phyloP scores from a whole-genome alignment of 64 coral and sea anemone genomes.

The Pocillopora verrucosa region DNA sequence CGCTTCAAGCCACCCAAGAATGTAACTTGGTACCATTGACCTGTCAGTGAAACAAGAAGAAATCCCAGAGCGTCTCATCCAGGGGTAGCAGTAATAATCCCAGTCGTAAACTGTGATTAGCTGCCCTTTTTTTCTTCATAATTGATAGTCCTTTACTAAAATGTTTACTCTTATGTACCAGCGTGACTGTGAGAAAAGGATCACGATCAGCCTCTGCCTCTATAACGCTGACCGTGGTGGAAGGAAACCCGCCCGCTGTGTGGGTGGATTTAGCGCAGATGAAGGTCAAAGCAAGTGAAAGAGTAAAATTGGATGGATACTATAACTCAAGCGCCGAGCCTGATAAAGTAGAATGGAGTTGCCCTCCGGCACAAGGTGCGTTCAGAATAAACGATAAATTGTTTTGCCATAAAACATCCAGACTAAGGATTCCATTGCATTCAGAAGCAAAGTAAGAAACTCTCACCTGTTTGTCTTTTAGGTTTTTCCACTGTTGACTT shows the following conservation, averaged over 20 bases:
- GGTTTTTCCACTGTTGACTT: slow-evolving; percentile 2
- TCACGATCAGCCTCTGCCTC: slow-evolving; percentile 32
- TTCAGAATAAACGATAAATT: not conserved
- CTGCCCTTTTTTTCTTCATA: not conserved
- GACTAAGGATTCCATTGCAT: no score
- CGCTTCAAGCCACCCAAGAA: no score
- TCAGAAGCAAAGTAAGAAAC: not conserved
- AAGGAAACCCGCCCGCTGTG: slow-evolving; percentile 66
- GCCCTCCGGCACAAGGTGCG: slow-evolving; percentile 42
- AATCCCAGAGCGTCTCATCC: no score
- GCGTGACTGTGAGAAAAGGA: slow-evolving; percentile 58
- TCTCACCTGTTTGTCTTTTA: not conserved
- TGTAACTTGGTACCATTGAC: no score
- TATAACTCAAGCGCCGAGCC: slow-evolving; percentile 42
- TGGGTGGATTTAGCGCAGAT: slow-evolving; percentile 39
- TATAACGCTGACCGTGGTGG: slow-evolving; percentile 36
- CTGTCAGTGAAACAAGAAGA: no score
- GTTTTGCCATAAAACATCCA: not conserved
- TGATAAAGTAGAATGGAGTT: slow-evolving; percentile 48
- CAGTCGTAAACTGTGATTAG: not conserved
- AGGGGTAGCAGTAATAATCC: not conserved
- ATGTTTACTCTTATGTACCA: not conserved
- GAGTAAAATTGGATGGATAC: slow-evolving; percentile 50
- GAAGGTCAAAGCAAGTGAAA: slow-evolving; percentile 26
- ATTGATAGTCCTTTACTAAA: no score